Percentiles rank a stretch among this genome's conserved stretches.
Evolutionary conservation across 2,797 vertebrate species (phyloP).

Genomic region (Sus cebifrons): DNA sequence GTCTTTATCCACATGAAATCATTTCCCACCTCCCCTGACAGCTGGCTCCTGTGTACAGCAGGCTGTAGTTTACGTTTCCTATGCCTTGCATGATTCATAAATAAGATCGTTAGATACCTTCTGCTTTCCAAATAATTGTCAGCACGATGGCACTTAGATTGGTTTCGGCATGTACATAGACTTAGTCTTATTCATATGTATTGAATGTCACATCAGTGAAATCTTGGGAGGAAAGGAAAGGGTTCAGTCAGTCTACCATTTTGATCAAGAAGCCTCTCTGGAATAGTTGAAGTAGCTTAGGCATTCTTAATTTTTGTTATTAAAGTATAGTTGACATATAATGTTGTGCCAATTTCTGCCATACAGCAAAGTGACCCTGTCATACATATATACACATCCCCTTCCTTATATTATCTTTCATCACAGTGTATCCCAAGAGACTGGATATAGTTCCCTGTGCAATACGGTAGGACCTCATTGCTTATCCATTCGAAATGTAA

Average conservation of each 20-base stretch:
- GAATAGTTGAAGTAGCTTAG: background rate
- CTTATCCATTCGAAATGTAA: too few species aligned
- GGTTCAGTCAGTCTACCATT: background rate
- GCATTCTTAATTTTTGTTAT: background rate
- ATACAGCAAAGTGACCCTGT: too few species aligned
- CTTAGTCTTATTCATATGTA: background rate
- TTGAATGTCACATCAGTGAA: background rate
- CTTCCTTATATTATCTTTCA: too few species aligned
- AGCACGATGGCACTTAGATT: background rate
- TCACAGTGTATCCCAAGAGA: too few species aligned
- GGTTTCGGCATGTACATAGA: background rate
- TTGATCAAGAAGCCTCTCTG: background rate
- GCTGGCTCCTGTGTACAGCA: background rate
- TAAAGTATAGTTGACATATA: too few species aligned
- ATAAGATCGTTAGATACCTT: background rate
- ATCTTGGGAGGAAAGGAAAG: constrained; percentile 1
- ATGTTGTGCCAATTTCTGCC: too few species aligned
- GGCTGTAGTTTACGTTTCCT: background rate
- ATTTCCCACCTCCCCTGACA: background rate
- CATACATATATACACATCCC: too few species aligned
- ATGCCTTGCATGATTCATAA: background rate
- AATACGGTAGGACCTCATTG: too few species aligned
- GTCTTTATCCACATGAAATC: background rate
- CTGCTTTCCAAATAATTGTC: constrained; percentile 35
- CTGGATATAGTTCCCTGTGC: too few species aligned